A percentile compares a stretch with the other conserved stretches of the same genome.
phyloP scores from a whole-genome alignment of 1,140 invertebrate species.

The Helicoverpa zea region DNA sequence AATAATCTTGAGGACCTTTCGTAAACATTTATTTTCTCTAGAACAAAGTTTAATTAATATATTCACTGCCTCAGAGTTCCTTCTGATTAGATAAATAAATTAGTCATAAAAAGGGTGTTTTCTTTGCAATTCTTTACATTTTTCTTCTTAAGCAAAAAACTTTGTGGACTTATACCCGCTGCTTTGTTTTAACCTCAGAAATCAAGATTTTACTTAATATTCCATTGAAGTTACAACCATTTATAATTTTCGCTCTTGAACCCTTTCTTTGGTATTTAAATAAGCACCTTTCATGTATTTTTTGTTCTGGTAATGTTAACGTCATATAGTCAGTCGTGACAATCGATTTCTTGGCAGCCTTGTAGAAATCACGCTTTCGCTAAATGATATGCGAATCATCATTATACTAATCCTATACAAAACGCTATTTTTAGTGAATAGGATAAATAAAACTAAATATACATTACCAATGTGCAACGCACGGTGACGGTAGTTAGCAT shows the following conservation, averaged over 20 bases:
- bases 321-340: slow-evolving; percentile 32
- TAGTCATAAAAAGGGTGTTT: neutral
- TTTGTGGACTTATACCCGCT: neutral
- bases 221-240: neutral
- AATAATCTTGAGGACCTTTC: no score
- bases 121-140: neutral
- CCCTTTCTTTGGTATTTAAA: slow-evolving; percentile 2
- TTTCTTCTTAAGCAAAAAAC: neutral
- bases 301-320: neutral
- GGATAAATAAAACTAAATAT: slow-evolving; percentile 18
- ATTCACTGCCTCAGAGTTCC: no score
- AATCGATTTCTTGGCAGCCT: slow-evolving; percentile 53
- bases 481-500: neutral
- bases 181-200: neutral
- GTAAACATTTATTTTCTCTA: no score
- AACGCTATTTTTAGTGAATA: slow-evolving; percentile 42
- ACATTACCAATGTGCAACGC: neutral
- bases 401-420: slow-evolving; percentile 4
- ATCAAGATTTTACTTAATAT: neutral
- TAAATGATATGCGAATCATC: slow-evolving; percentile 55
- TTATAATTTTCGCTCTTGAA: neutral
- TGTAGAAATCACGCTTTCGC: slow-evolving; percentile 66
- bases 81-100: no score
- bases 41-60: no score
- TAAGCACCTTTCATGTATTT: neutral